Evolutionary conservation across 2,888 invertebrate genomes (phyloP), one percentile per base, ranked within the genome.

Genomic region (Monochamus alternatus): DNA sequence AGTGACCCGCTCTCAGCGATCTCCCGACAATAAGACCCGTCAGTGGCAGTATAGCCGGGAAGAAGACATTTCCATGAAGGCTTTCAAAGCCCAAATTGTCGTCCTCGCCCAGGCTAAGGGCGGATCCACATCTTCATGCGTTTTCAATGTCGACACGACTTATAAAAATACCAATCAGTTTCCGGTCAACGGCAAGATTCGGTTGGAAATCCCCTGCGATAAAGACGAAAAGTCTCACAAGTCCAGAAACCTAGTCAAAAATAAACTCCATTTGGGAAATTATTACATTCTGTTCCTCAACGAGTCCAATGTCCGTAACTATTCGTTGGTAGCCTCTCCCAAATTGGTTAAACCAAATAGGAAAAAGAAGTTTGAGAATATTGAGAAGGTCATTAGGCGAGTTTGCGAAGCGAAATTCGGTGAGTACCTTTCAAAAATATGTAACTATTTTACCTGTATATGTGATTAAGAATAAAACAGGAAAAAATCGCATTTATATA

Each of bases 31-130:
- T 44, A 70, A 66, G 60, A 52, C 43, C 60, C 63, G 74, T 7
- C 30, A 64, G 63, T 78, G 77, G 78, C 75, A 70, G 52, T 76
- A 79, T 9, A 79, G 79, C 44, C 87, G 86, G 30, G 88, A 88
- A 81, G 90, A 91, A 81, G 93, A 93, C 89, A 91, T 93, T 74
- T 91, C 92, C 66, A 91, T 92, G 84, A 90, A 93, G 83, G 93
- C 93, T 31, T 93, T 89, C 87, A 89, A 91, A 78, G 93, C 93
- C 79, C 92, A 92, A 80, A 93, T 92, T 72, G 93, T 94, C 65
- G 92, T 94, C 87, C 91, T 91, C 87, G 94, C 93, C 77, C 92
- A 92, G 85, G 93, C 92, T 75, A 87, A 92, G 79, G 93, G 93
- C 81, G 92, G 92, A 90, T 92, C 92, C 81, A 65, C 64, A 67